A percentile compares a stretch with the other conserved stretches of the same genome.
Evolutionary conservation across 2,888 invertebrate genomes (phyloP).

Genomic region (Cheilosia vernalis): DNA sequence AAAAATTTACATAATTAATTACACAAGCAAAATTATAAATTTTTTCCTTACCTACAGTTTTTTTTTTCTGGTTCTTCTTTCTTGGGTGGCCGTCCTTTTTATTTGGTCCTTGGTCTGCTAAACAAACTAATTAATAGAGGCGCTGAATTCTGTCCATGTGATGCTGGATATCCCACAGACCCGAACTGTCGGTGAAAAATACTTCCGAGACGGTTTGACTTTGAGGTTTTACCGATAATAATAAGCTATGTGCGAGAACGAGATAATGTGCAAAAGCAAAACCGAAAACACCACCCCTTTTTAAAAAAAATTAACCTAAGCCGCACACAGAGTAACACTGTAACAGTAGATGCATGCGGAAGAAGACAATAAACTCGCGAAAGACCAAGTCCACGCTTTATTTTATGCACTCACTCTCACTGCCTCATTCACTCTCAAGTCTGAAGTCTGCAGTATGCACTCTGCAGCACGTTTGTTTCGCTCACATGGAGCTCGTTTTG

Average conservation of each 20-base stretch:
- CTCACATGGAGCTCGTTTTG: slow-evolving; percentile 44
- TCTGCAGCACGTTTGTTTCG: slow-evolving; percentile 32
- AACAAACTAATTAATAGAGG: slow-evolving; percentile 70
- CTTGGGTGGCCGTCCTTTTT: not conserved
- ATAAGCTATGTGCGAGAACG: slow-evolving; percentile 19
- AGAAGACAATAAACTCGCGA: slow-evolving; percentile 66
- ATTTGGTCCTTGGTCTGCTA: slow-evolving; percentile 68
- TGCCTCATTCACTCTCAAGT: slow-evolving; percentile 40
- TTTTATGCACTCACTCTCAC: slow-evolving; percentile 19
- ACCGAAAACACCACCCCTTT: slow-evolving; percentile 1
- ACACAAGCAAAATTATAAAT: slow-evolving; percentile 46
- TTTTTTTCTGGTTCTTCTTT: not conserved
- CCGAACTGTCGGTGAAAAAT: too few species aligned
- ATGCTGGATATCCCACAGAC: slow-evolving; percentile 37
- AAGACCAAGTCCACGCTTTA: slow-evolving; percentile 19
- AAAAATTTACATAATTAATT: slow-evolving; percentile 73
- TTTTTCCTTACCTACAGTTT: not conserved
- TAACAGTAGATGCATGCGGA: slow-evolving; percentile 20
- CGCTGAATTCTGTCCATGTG: slow-evolving; percentile 59
- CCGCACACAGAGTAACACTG: not conserved
- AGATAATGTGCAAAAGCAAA: slow-evolving; percentile 1
- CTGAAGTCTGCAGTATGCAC: too few species aligned
- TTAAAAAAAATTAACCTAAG: slow-evolving; percentile 9
- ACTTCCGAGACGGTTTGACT: slow-evolving; percentile 33
- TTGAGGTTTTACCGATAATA: slow-evolving; percentile 59